Base-by-base conservation (phyloP, 2,113 vertebrate species). In the Edolisoma coerulescens region DNA sequence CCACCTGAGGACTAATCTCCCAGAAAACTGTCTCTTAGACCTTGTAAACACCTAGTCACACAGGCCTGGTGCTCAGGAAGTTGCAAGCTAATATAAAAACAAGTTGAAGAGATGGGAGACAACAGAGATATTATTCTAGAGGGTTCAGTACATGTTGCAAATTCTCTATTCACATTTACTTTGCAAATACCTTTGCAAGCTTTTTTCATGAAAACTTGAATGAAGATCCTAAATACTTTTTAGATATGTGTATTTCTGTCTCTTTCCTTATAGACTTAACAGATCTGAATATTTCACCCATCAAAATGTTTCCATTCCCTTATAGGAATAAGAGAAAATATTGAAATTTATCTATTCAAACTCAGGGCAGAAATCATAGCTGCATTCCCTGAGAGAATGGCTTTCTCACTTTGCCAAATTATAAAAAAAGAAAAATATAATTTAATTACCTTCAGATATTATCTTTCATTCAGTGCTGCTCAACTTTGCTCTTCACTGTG, bases 1-100 rank as follows among this genome's bases (percentile, higher is more conserved):
- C 59, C 84, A 96, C 93, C 93, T 96, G 74, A 97, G 79, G 39
- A 89, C 45, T 74, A 19, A 60, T 49, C 44, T 85, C 47, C 32
- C 65, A 83, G 19, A n/a, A 77, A 61, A 61, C 49, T 83, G 21
- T n/a, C 54, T 75, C 63, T 95, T 53, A 81, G 54, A 64, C 33
- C 24, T 6, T 61, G 19, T 6, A 69, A 77, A 76, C 47, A 63
- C 16, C 75, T 57, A 77, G 64, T 75, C 71, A 59, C 22, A 75
- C 8, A 59, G 13, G 19, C 3, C 39, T 52, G 24, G 2, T 47
- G 6, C 35, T 79, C 64, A 81, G 18, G 74, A 39, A 45, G 9
- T 83, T 94, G 10, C 49, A 83, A 61, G 39, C 2, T 70, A 42
- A 47, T 57, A 56, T 6, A 32, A 80, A 86, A 67, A 41, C 16